A percentile compares a stretch with the other conserved stretches of the same genome.
These are phyloP conservation scores for Periophthalmus modestus DNA, from an alignment of 2,113 vertebrate genomes.

Conservation along the genomic window DNA sequence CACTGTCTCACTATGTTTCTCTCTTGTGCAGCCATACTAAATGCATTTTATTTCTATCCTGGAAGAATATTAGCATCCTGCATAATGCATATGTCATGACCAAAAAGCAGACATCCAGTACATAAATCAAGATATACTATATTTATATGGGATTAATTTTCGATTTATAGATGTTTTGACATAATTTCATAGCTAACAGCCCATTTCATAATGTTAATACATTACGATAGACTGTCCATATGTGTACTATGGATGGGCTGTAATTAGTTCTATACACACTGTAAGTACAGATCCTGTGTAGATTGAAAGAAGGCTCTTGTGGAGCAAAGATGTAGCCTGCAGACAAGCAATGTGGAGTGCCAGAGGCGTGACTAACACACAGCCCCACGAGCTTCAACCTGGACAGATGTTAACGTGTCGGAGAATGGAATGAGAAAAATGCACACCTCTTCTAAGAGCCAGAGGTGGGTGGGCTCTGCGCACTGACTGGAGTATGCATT, in stretches of 20 bases:
- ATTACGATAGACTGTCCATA: not conserved
- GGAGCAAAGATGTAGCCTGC: constrained; percentile 45
- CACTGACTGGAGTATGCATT: constrained; percentile 16
- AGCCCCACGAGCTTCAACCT: constrained; percentile 52
- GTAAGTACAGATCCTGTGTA: constrained; percentile 39
- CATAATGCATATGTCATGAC: not conserved
- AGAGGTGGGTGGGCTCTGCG: constrained; percentile 55
- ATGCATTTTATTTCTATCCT: constrained; percentile 22
- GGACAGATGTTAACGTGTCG: constrained; percentile 77
- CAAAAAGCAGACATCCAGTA: not conserved
- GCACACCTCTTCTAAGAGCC: constrained; percentile 66
- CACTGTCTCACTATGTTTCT: constrained; percentile 30
- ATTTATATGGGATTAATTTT: not conserved
- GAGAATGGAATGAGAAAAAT: constrained; percentile 79
- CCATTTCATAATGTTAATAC: not conserved
- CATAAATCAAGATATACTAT: not conserved
- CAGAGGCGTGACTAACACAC: constrained; percentile 51
- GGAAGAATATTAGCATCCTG: not conserved
- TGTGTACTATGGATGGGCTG: not conserved
- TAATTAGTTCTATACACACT: constrained; percentile 2
- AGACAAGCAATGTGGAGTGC: constrained; percentile 48
- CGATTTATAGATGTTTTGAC: not conserved
- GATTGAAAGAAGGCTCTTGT: constrained; percentile 36
- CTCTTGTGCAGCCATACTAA: constrained; percentile 18
- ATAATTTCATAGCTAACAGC: not conserved